Percentiles rank a stretch among this genome's conserved stretches.
These are phyloP conservation scores for Mesoclemmys tuberculata DNA, from an alignment of 2,113 vertebrate genomes.

Conservation along the genomic window DNA sequence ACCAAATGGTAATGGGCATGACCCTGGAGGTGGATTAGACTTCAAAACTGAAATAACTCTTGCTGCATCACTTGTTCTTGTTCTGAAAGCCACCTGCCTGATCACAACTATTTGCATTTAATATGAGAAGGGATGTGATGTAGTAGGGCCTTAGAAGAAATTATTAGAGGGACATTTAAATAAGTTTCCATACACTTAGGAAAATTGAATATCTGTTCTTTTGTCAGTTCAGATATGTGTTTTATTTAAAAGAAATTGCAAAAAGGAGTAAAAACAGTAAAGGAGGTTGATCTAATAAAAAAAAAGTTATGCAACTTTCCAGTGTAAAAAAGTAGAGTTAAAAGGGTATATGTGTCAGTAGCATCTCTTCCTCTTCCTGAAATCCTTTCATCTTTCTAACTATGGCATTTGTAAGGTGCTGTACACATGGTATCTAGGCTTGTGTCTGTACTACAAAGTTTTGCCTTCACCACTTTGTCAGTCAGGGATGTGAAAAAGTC, in stretches of 20 bases:
- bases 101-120: background rate
- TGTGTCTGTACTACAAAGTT: too few relatives aligned
- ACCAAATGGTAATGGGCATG: rapidly evolving
- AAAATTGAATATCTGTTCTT: background rate
- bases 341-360: background rate
- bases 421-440: background rate
- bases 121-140: background rate
- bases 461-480: too few relatives aligned
- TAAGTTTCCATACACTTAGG: background rate
- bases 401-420: background rate
- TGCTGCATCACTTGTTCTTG: background rate
- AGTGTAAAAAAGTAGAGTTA: background rate
- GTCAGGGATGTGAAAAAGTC: too few relatives aligned
- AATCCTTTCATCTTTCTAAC: background rate
- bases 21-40: background rate
- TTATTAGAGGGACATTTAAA: background rate
- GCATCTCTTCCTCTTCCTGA: background rate
- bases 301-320: background rate
- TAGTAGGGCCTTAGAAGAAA: background rate
- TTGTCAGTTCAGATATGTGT: background rate
- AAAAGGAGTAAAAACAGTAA: background rate
- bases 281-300: background rate
- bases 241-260: background rate
- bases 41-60: constrained; percentile 5
- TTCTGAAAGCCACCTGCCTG: background rate